These are phyloP conservation scores for Portunus trituberculatus DNA, from an alignment of 1,140 invertebrate species.

Conservation along the genomic window DNA sequence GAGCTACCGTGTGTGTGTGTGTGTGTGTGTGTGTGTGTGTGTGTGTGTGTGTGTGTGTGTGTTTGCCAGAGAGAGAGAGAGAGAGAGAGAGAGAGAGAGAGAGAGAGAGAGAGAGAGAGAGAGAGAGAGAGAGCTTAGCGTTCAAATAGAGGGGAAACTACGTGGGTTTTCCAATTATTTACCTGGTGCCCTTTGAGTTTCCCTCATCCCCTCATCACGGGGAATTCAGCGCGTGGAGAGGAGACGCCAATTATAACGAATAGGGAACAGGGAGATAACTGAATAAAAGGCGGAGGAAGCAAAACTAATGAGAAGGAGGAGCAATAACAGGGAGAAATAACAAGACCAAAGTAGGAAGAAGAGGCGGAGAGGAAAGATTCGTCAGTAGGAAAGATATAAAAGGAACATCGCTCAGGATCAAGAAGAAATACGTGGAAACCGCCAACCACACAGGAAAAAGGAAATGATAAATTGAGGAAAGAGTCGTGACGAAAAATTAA, in stretches of 20 bases:
- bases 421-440: neutral
- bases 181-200: neutral
- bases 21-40: no score
- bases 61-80: no score
- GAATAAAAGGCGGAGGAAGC: neutral
- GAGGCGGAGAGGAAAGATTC: neutral
- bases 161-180: conserved; percentile 14
- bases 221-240: conserved; percentile 1
- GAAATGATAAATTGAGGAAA: neutral
- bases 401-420: neutral
- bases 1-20: no score
- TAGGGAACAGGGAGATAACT: neutral
- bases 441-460: neutral
- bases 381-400: neutral
- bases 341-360: neutral
- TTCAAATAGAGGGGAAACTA: neutral
- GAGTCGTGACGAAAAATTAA: neutral
- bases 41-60: no score
- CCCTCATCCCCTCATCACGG: neutral
- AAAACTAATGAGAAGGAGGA: neutral
- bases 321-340: neutral
- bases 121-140: neutral
- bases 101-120: no score
- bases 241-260: neutral
- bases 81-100: no score